Conservation (phyloP, 2,888 invertebrate species). For the Apodemia duryi region DNA sequence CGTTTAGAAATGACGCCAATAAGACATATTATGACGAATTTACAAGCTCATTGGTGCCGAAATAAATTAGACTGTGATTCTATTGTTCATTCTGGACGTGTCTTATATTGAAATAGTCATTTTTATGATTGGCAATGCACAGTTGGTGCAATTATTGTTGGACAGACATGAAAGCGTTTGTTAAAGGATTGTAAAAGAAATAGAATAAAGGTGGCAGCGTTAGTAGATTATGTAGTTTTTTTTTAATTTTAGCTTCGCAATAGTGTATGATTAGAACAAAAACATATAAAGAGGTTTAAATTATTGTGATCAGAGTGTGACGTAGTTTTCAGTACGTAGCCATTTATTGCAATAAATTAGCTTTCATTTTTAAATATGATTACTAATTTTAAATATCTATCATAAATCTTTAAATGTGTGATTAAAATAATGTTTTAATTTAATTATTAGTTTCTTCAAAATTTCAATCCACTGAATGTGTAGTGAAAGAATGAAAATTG, state of each 20-base stretch:
- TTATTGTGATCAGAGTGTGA: neutral
- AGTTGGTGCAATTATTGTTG: slow-evolving; percentile 43
- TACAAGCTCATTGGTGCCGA: slow-evolving; percentile 77
- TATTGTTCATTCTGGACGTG: slow-evolving; percentile 77
- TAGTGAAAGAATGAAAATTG: no score
- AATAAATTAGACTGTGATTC: slow-evolving; percentile 77
- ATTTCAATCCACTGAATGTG: no score
- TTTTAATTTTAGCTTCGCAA: slow-evolving; percentile 62
- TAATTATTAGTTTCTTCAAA: neutral
- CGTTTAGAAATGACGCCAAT: slow-evolving; percentile 47
- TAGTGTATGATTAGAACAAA: slow-evolving; percentile 46
- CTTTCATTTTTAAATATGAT: neutral
- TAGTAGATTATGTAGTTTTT: slow-evolving; percentile 56
- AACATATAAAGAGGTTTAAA: slow-evolving; percentile 29
- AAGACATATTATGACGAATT: slow-evolving; percentile 64
- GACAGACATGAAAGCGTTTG: slow-evolving; percentile 53
- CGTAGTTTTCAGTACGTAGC: neutral
- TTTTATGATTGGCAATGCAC: slow-evolving; percentile 73
- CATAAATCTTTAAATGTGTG: neutral
- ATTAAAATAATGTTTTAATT: neutral
- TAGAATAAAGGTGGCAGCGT: slow-evolving; percentile 48
- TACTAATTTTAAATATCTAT: neutral
- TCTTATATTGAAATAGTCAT: slow-evolving; percentile 79
- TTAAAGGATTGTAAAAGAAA: slow-evolving; percentile 44
- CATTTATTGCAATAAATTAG: neutral